These are phyloP conservation scores for Drosophila longiperda DNA, from an alignment of 2,888 invertebrate genomes.

Conservation along the genomic window DNA sequence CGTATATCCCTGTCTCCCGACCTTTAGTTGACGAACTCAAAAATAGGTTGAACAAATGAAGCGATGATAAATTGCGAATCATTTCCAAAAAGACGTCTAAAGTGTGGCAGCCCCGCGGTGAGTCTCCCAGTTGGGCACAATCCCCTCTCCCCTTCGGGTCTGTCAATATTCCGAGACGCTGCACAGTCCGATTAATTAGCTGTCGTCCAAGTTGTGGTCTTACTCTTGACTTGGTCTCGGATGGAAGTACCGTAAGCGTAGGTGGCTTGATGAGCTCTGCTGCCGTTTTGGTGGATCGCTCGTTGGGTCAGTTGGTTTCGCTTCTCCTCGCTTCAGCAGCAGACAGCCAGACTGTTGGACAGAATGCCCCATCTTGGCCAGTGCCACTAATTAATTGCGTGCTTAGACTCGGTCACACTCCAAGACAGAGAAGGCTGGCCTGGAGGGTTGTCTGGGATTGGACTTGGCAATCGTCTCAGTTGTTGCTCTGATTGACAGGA, in stretches of 20 bases:
- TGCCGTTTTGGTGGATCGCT: slow-evolving; percentile 48
- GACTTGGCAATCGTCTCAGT: slow-evolving; percentile 48
- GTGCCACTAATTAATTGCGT: slow-evolving; percentile 72
- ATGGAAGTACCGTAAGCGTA: slow-evolving; percentile 76
- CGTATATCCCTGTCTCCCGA: slow-evolving; percentile 28
- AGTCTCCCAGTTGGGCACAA: slow-evolving; percentile 29
- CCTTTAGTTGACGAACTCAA: slow-evolving; percentile 46
- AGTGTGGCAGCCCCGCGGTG: slow-evolving; percentile 69
- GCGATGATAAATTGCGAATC: slow-evolving; percentile 67
- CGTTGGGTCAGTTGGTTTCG: slow-evolving; percentile 46
- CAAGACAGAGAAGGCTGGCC: slow-evolving; percentile 26
- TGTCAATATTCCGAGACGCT: slow-evolving; percentile 55
- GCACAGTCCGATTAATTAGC: slow-evolving; percentile 70
- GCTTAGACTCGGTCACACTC: slow-evolving; percentile 55
- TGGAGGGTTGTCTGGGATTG: slow-evolving; percentile 8
- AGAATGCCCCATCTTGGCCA: slow-evolving; percentile 37
- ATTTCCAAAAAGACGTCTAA: slow-evolving; percentile 69
- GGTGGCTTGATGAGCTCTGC: slow-evolving; percentile 74
- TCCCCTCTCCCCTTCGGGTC: slow-evolving; percentile 5
- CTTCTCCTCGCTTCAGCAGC: slow-evolving; percentile 60
- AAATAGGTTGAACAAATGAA: slow-evolving; percentile 40
- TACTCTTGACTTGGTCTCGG: neutral
- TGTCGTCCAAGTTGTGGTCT: slow-evolving; percentile 39
- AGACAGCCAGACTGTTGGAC: slow-evolving; percentile 9
- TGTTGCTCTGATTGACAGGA: slow-evolving; percentile 70